Evolutionary conservation across 2,888 invertebrate genomes (phyloP).

Genomic region (Polydrusus pterygomalis): DNA sequence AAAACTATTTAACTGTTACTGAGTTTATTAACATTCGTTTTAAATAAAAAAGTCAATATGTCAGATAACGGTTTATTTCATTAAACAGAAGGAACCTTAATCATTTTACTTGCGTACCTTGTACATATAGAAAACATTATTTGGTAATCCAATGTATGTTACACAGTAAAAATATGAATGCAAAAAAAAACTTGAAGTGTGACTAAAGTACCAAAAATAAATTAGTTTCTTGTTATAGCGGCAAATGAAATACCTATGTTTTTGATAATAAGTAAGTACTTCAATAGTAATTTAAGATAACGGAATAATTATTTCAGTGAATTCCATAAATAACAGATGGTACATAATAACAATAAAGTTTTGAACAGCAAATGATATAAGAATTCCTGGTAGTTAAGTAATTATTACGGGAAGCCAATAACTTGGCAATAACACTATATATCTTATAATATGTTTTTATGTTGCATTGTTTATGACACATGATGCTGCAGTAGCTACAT

Average conservation of each 20-base stretch:
- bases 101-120: too few relatives aligned
- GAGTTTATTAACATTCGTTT: too few relatives aligned
- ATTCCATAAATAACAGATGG: slow-evolving; percentile 22
- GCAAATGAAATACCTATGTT: background rate
- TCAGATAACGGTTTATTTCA: background rate
- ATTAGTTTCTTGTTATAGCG: slow-evolving; percentile 10
- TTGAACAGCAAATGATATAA: background rate
- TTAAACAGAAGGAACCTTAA: background rate
- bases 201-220: slow-evolving; percentile 7
- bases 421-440: too few relatives aligned
- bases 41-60: too few relatives aligned
- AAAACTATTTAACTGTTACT: too few relatives aligned
- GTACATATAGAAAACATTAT: too few relatives aligned
- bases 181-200: background rate
- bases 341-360: slow-evolving; percentile 14
- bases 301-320: slow-evolving; percentile 4
- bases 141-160: too few relatives aligned
- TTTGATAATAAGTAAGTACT: background rate
- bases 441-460: background rate
- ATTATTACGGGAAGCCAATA: slow-evolving; percentile 11
- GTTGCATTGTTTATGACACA: background rate
- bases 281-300: slow-evolving; percentile 4
- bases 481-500: background rate
- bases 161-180: slow-evolving; percentile 4
- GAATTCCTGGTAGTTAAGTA: background rate